A percentile compares a stretch with the other conserved stretches of the same genome.
Evolutionary conservation across 1,140 invertebrate species (phyloP).

Genomic region (Ylistrum balloti): DNA sequence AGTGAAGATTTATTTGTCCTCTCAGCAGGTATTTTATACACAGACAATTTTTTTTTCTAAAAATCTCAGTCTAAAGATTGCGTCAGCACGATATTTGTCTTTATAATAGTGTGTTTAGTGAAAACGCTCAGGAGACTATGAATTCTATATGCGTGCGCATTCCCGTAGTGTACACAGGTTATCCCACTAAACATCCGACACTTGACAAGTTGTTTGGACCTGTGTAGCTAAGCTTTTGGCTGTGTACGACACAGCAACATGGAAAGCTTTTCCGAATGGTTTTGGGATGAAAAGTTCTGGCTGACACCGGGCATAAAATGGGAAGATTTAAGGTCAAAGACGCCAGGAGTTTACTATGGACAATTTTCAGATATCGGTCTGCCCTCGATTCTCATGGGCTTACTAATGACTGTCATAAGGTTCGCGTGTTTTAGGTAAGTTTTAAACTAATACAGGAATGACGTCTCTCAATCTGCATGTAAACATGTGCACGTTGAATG

Average conservation of each 20-base stretch:
- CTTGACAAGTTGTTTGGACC: neutral
- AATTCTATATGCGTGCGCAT: neutral
- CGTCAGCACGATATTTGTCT: too few relatives aligned
- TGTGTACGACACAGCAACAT: neutral
- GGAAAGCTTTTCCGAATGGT: neutral
- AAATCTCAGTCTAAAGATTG: too few relatives aligned
- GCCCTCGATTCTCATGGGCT: neutral
- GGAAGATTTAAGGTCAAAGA: neutral
- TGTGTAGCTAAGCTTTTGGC: neutral
- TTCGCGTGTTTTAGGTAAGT: constrained; percentile 16
- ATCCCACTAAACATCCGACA: neutral
- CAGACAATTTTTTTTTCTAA: too few relatives aligned
- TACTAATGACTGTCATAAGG: neutral
- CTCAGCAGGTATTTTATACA: too few relatives aligned
- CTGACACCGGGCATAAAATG: neutral
- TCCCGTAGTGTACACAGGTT: constrained; percentile 15
- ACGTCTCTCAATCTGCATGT: neutral
- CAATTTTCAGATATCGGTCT: constrained; percentile 39
- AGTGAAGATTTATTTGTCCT: too few relatives aligned
- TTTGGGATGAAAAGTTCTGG: constrained; percentile 3
- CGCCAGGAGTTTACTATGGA: constrained; percentile 1
- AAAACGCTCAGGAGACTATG: neutral
- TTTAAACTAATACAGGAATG: neutral
- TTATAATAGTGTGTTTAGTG: neutral
- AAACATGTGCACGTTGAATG: neutral